These are phyloP conservation scores for Gallinago nigripennis DNA, from an alignment of 2,797 vertebrate species.

Conservation along the genomic window DNA sequence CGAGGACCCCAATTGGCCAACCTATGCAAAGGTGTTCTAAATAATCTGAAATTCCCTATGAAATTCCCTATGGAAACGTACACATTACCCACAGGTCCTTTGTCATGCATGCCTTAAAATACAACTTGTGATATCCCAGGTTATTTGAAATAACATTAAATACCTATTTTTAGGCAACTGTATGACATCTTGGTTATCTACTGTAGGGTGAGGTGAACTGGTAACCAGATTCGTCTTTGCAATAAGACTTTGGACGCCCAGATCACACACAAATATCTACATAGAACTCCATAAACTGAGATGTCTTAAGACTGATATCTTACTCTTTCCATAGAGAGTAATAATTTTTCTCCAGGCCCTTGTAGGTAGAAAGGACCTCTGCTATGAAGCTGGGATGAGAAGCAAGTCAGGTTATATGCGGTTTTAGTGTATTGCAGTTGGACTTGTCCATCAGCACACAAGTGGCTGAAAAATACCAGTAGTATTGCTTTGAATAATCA, in stretches of 20 bases:
- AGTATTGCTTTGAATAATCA: not conserved
- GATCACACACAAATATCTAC: not conserved
- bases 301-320: not conserved
- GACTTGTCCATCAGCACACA: not conserved
- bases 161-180: not conserved
- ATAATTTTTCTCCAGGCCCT: not conserved
- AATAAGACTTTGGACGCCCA: not conserved
- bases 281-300: not conserved
- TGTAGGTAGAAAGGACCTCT: not conserved
- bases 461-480: not conserved
- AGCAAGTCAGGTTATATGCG: not conserved
- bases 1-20: rapidly evolving
- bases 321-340: not conserved
- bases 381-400: not conserved
- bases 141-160: not conserved
- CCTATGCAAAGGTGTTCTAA: not conserved
- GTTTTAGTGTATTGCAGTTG: not conserved
- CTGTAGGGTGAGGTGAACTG: not conserved
- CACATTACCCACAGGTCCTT: not conserved
- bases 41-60: not conserved
- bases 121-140: not conserved
- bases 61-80: not conserved
- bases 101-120: not conserved
- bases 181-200: not conserved
- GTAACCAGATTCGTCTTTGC: not conserved